These are phyloP conservation scores for Anguilla marmorata DNA, from an alignment of 2,797 vertebrate genomes.

Conservation along the genomic window DNA sequence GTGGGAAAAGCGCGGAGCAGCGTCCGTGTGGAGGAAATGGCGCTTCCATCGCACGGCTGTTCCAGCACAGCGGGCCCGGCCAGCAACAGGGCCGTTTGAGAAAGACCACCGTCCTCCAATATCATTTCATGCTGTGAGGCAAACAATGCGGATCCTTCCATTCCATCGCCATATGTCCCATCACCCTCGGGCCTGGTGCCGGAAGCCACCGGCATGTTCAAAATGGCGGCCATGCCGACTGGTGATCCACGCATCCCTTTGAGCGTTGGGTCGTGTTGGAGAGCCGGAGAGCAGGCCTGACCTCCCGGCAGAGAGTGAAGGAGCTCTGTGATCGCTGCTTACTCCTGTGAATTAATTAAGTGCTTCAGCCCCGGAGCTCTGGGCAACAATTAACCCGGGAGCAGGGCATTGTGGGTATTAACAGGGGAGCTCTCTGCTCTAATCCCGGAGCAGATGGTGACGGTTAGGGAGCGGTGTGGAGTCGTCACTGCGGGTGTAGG, in stretches of 20 bases:
- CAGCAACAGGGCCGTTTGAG: not conserved
- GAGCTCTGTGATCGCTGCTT: not conserved
- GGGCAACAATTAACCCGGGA: slow-evolving; percentile 33
- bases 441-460: slow-evolving; percentile 52
- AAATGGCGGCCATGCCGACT: not conserved
- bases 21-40: not conserved
- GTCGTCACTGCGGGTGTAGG: not conserved
- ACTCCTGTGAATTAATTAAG: slow-evolving; percentile 36
- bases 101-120: not conserved
- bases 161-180: not conserved
- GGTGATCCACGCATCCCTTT: not conserved
- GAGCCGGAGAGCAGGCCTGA: not conserved
- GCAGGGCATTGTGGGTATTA: slow-evolving; percentile 40
- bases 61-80: not conserved
- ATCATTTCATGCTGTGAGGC: not conserved
- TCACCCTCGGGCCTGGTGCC: not conserved
- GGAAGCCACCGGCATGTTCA: not conserved
- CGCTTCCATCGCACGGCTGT: not conserved
- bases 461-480: slow-evolving; percentile 21
- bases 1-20: not conserved
- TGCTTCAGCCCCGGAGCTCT: slow-evolving; percentile 17
- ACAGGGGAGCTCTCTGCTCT: slow-evolving; percentile 33
- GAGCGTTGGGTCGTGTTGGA: not conserved
- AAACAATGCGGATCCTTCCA: not conserved
- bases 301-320: not conserved